Evolutionary conservation across 2,113 vertebrate genomes (phyloP).

Genomic region (Girardinichthys multiradiatus): DNA sequence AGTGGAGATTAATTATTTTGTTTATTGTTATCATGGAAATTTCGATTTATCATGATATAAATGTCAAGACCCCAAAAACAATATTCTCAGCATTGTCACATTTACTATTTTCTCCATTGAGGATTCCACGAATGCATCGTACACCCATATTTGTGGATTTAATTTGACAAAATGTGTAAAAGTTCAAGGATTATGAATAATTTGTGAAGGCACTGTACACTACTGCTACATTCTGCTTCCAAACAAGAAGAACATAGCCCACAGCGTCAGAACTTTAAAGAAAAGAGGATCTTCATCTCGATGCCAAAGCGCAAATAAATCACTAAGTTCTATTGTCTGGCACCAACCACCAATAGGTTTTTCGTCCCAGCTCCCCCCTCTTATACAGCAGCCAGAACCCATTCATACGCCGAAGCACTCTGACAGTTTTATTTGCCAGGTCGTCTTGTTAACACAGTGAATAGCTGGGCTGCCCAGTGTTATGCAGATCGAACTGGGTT

Average conservation of each 20-base stretch:
- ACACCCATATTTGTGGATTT: too few relatives aligned
- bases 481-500: slow-evolving; percentile 86
- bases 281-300: slow-evolving; percentile 66
- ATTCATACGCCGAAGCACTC: slow-evolving; percentile 74
- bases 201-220: too few relatives aligned
- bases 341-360: slow-evolving; percentile 62
- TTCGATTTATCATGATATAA: neutral
- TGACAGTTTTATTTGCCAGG: slow-evolving; percentile 82
- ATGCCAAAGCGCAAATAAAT: slow-evolving; percentile 73
- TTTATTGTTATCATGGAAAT: neutral
- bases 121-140: neutral
- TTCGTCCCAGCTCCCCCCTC: slow-evolving; percentile 44
- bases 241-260: slow-evolving; percentile 30
- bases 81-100: neutral
- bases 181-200: too few relatives aligned
- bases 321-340: slow-evolving; percentile 64
- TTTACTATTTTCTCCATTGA: neutral
- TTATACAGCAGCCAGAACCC: slow-evolving; percentile 51
- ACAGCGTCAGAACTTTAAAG: slow-evolving; percentile 37
- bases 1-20: too few relatives aligned
- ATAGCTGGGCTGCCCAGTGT: slow-evolving; percentile 76
- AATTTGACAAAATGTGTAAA: too few relatives aligned
- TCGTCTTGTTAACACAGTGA: slow-evolving; percentile 85
- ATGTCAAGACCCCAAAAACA: neutral
- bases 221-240: slow-evolving; percentile 16